These are phyloP conservation scores for Ferrisia virgata DNA, from an alignment of 2,888 invertebrate genomes.

Conservation along the genomic window DNA sequence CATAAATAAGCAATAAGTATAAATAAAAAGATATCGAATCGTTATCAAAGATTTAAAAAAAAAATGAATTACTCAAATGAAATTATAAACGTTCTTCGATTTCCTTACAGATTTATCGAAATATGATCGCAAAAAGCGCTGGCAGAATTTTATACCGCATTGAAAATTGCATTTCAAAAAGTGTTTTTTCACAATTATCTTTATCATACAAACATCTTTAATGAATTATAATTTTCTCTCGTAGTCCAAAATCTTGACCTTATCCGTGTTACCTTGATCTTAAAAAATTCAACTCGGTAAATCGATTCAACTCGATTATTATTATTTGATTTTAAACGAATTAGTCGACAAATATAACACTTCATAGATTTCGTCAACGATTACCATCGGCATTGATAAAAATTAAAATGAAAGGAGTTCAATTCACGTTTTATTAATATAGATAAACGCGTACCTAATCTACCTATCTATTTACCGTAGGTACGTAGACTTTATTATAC, in stretches of 20 bases:
- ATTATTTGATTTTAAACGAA: conserved; percentile 23
- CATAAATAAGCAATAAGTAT: background rate
- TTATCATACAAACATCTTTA: background rate
- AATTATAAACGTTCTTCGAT: background rate
- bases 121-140: background rate
- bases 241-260: conserved; percentile 7
- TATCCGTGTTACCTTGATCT: background rate
- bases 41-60: background rate
- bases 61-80: background rate
- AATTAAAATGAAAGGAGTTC: conserved; percentile 27
- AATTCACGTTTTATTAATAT: background rate
- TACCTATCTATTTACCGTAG: no score
- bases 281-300: background rate
- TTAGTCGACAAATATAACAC: conserved; percentile 19
- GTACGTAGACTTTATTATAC: background rate
- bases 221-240: background rate
- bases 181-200: background rate
- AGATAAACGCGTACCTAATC: background rate
- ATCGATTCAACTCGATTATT: conserved; percentile 16
- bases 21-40: background rate
- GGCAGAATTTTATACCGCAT: background rate
- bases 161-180: background rate
- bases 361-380: conserved; percentile 26
- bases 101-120: background rate
- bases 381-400: conserved; percentile 24